Evolutionary conservation across 2,888 invertebrate species (phyloP), one percentile per base, ranked within the genome.

Genomic region (Globia sparganii): DNA sequence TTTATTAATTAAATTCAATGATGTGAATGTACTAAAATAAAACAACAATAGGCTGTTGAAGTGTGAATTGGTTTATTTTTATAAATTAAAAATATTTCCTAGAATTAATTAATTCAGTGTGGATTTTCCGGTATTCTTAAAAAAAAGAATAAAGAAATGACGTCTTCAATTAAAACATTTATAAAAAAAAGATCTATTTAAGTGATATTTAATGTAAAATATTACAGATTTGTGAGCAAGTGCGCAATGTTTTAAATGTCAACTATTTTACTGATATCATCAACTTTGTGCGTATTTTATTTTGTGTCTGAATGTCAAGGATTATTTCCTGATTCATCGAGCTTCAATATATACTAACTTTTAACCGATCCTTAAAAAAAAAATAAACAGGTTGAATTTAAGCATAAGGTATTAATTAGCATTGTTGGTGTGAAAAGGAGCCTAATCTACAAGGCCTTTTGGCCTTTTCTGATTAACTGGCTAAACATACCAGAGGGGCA

Each of bases 11-110:
- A 4, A 53, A 25, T 53, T 53, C 18, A 82, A 75, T 37, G 2
- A 37, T 68, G 73, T 65, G 76, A 85, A 85, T 68, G 13, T 18
- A 53, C 4, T 31, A 46, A 75, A 69, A 64, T 58, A 58, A 79
- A 43, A 72, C 25, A 40, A 86, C 73, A 71, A 80, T 74, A 49
- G 34, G 0, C 28, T n/a, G 13, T 64, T 31, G 9, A 59, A 13
- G 64, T 62, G 72, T 9, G 34, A 86, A 72, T 61, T 1, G 4
- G 28, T 62, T 40, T 28, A 18, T 28, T 62, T 61, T 53, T 62
- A 0, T 25, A 25, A n/a, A 8, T 8, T 4, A 1, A 15, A 13
- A 61, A n/a, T 18, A 1, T 43, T 74, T 49, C 40, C 2, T 34
- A 40, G 21, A 15, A 40, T 34, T 18, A 49, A 31, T 40, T 31